These are phyloP conservation scores for Drosophila lowei DNA, from an alignment of 1,140 invertebrate species.

Conservation along the genomic window DNA sequence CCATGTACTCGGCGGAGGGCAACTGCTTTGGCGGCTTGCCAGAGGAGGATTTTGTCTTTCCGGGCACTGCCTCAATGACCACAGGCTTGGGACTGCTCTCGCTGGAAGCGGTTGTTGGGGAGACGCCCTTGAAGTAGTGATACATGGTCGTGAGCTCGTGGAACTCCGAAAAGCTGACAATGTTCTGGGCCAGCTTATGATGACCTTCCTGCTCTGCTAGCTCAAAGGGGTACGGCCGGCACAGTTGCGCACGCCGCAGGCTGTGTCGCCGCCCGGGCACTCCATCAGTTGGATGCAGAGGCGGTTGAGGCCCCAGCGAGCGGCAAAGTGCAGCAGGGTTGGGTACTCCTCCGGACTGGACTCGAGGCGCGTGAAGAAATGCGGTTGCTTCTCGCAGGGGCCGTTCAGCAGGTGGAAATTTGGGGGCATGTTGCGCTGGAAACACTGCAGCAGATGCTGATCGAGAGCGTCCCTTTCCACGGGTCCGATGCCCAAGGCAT, in stretches of 20 bases:
- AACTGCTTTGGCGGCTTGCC: slow-evolving; percentile 63
- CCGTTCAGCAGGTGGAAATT: slow-evolving; percentile 90
- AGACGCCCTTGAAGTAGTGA: slow-evolving; percentile 91
- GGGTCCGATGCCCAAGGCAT: slow-evolving; percentile 91
- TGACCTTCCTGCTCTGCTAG: slow-evolving; percentile 90
- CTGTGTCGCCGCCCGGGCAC: slow-evolving; percentile 91
- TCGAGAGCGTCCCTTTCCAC: slow-evolving; percentile 91
- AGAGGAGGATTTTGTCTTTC: slow-evolving; percentile 34
- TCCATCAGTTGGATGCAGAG: slow-evolving; percentile 92
- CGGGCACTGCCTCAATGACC: slow-evolving; percentile 65
- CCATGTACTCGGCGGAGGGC: slow-evolving; percentile 77
- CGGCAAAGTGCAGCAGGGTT: slow-evolving; percentile 94
- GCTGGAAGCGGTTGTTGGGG: slow-evolving; percentile 54
- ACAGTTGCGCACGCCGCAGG: slow-evolving; percentile 90
- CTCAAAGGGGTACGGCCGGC: slow-evolving; percentile 90
- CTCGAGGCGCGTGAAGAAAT: slow-evolving; percentile 75
- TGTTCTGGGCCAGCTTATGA: slow-evolving; percentile 87
- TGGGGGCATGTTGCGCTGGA: slow-evolving; percentile 91
- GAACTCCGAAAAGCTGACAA: slow-evolving; percentile 91
- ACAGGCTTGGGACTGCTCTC: slow-evolving; percentile 56
- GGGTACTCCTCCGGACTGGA: slow-evolving; percentile 90
- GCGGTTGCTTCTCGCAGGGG: slow-evolving; percentile 83
- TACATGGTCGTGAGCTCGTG: slow-evolving; percentile 93
- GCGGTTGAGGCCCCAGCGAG: slow-evolving; percentile 92
- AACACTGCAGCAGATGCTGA: slow-evolving; percentile 90